Base-by-base conservation (phyloP, 2,888 invertebrate species). In the Drosophila rubida region DNA sequence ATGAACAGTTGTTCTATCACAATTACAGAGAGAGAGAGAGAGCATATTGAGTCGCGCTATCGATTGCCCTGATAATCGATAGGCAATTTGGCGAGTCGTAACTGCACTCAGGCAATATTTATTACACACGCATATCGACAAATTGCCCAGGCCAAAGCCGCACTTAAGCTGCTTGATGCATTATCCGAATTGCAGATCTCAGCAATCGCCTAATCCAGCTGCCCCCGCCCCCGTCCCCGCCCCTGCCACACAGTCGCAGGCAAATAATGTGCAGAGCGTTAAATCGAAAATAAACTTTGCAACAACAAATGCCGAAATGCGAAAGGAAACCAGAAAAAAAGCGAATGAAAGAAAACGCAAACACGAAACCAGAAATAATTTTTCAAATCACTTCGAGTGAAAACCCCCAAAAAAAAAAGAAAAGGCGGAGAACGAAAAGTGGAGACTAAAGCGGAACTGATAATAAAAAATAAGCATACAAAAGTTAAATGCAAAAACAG, bases 281-380 rank as follows among this genome's bases (percentile, higher is more conserved):
- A 78, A 78, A 78, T 78, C 80, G 80, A 78, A 80, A 75, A 75
- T 71, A 71, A 77, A 77, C 75, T 76, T 75, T 71, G 57, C 59
- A 53, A 39, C 62, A 70, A 65, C 63, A 63, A 63, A 70, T 57
- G 48, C 58, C 69, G 58, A 70, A 62, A 69, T 53, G 48, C 30
- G n/a, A 46, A n/a, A 37, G 23, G 37, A 23, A 9, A 9, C 25
- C 30, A 22, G 22, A 27, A 41, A 41, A 35, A 60, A 51, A 39
- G n/a, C n/a, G n/a, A 8, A 4, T 13, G 53, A 22, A 35, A 14
- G 19, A 37, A 14, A 32, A n/a, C 8, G 13, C 32, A 13, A 41
- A 19, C 50, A 19, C 25, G 30, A 48, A 54, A 45, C 39, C 37
- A 46, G 53, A 68, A 72, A 78, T 78, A 75, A 79, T 79, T 76